A percentile compares a stretch with the other conserved stretches of the same genome.
Evolutionary conservation across 2,113 vertebrate genomes (phyloP).

Genomic region (Cariama cristata): DNA sequence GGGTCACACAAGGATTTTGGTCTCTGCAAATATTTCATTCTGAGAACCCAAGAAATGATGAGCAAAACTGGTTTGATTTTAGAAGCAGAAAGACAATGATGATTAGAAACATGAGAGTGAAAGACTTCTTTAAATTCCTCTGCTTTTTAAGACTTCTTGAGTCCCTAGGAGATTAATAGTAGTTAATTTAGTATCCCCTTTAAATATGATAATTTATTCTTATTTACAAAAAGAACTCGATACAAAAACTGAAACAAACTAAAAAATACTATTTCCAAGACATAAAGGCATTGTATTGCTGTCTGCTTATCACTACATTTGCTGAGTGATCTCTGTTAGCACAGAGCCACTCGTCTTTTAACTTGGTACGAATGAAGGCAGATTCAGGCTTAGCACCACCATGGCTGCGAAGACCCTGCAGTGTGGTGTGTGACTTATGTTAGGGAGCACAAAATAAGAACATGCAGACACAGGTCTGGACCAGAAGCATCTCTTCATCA

Average conservation of each 20-base stretch:
- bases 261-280: not conserved
- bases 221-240: not conserved
- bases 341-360: not conserved
- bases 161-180: not conserved
- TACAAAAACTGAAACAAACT: not conserved
- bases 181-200: not conserved
- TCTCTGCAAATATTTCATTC: not conserved
- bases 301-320: not conserved
- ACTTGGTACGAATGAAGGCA: not conserved
- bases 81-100: not conserved
- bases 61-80: not conserved
- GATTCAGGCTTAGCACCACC: not conserved
- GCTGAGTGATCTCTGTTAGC: not conserved
- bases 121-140: not conserved
- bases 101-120: not conserved
- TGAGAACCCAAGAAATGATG: not conserved
- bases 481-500: not conserved
- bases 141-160: not conserved
- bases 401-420: not conserved
- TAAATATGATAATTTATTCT: not conserved
- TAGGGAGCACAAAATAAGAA: not conserved
- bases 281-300: not conserved
- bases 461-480: not conserved
- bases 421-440: not conserved
- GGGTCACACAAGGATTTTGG: conserved; percentile 10